Conservation (phyloP, 2,888 invertebrate genomes). For the Arrhopalites spinosus region DNA sequence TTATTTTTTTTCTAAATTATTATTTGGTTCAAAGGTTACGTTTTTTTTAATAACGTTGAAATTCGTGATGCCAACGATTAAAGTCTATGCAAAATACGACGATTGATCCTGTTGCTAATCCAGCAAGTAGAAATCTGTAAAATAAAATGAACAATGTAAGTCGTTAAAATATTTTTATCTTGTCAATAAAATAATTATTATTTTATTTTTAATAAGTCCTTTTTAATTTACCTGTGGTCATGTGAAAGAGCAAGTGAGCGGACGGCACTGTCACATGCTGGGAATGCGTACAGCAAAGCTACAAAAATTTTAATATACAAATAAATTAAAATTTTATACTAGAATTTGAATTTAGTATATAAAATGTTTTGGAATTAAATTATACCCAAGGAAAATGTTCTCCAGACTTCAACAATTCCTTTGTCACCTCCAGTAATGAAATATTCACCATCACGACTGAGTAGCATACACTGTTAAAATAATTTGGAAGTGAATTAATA, state of each 20-base stretch:
- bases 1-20: background rate
- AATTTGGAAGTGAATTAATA: background rate
- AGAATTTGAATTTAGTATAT: too few relatives aligned
- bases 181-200: background rate
- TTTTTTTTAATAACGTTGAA: slow-evolving; percentile 84
- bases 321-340: too few relatives aligned
- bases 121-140: slow-evolving; percentile 93
- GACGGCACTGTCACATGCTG: slow-evolving; percentile 93
- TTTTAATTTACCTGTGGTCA: slow-evolving; percentile 86
- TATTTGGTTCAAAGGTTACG: background rate
- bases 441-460: slow-evolving; percentile 98
- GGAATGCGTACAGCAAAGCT: slow-evolving; percentile 95
- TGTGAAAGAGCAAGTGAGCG: slow-evolving; percentile 93
- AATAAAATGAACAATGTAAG: slow-evolving; percentile 43
- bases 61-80: slow-evolving; percentile 97
- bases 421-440: slow-evolving; percentile 96
- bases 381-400: slow-evolving; percentile 82
- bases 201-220: background rate
- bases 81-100: slow-evolving; percentile 99
- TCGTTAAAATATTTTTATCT: background rate
- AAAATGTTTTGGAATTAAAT: too few relatives aligned
- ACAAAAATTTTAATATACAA: too few relatives aligned
- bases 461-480: slow-evolving; percentile 76
- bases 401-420: slow-evolving; percentile 97
- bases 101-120: slow-evolving; percentile 94